Conservation (phyloP, 2,888 invertebrate genomes). For the Agrotis puta region DNA sequence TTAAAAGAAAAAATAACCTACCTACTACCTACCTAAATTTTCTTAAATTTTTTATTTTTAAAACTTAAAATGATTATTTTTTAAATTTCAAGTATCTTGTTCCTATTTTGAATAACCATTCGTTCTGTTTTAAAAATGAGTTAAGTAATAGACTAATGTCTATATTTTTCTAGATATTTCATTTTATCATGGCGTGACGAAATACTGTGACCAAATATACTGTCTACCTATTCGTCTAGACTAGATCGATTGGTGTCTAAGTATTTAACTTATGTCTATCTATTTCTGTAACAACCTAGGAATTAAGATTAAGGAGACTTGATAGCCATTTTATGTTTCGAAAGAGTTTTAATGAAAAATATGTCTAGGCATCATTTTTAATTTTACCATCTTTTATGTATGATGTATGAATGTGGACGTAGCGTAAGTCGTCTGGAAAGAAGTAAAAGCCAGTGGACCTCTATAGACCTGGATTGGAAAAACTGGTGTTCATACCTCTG, state of each 20-base stretch:
- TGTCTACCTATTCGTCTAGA: slow-evolving; percentile 25
- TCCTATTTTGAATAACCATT: too few relatives aligned
- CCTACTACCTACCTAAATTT: neutral
- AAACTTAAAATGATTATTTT: neutral
- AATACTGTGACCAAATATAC: slow-evolving; percentile 9
- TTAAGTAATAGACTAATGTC: neutral
- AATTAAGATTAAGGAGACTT: slow-evolving; percentile 28
- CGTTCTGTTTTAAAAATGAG: neutral
- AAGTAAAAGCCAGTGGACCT: too few relatives aligned
- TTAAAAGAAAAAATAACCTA: neutral
- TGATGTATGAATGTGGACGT: too few relatives aligned
- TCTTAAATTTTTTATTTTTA: neutral
- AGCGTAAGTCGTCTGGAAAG: too few relatives aligned
- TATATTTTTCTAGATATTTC: neutral
- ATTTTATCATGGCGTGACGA: slow-evolving; percentile 6
- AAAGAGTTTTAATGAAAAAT: slow-evolving; percentile 1
- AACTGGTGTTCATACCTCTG: neutral
- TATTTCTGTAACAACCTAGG: slow-evolving; percentile 43
- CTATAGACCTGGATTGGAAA: neutral
- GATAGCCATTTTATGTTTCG: neutral
- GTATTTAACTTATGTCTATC: slow-evolving; percentile 11
- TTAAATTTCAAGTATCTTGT: neutral
- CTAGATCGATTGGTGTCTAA: slow-evolving; percentile 14
- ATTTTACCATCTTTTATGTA: too few relatives aligned
- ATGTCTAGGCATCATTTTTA: neutral